Conservation (phyloP, 2,888 invertebrate species). For the Apoderus coryli region DNA sequence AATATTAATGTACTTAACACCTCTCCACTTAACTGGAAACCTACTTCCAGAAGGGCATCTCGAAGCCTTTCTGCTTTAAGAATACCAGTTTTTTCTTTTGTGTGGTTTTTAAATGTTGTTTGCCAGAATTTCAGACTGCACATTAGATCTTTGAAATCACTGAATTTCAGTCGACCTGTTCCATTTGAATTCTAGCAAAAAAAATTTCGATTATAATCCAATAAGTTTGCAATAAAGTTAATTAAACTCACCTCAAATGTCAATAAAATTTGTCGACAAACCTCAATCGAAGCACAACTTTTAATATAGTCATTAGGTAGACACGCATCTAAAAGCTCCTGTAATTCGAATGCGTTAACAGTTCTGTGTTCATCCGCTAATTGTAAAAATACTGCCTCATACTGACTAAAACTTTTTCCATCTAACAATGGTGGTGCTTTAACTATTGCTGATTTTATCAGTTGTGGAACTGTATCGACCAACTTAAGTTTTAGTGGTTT, state of each 20-base stretch:
- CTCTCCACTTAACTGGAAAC: constrained; percentile 74
- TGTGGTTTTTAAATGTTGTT: constrained; percentile 76
- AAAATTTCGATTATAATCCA: no score
- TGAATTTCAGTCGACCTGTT: constrained; percentile 66
- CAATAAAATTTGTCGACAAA: constrained; percentile 78
- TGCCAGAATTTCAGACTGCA: constrained; percentile 87
- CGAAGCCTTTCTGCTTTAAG: constrained; percentile 70
- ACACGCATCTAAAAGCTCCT: constrained; percentile 79
- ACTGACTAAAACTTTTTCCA: constrained; percentile 64
- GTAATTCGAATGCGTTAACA: constrained; percentile 80
- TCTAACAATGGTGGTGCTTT: constrained; percentile 57
- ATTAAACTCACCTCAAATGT: constrained; percentile 84
- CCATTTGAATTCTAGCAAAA: constrained; percentile 46
- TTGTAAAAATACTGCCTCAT: constrained; percentile 80
- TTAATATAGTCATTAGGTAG: constrained; percentile 90
- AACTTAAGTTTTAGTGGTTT: constrained; percentile 64
- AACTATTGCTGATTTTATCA: constrained; percentile 59
- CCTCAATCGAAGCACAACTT: constrained; percentile 83
- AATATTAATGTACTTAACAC: constrained; percentile 70
- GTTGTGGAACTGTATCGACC: constrained; percentile 49
- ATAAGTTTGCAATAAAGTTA: no score
- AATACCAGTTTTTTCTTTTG: constrained; percentile 82
- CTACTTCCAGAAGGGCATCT: constrained; percentile 74
- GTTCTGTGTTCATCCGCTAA: constrained; percentile 82
- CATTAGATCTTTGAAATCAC: constrained; percentile 83